Percentiles rank a stretch among this genome's conserved stretches.
Conservation (phyloP, 1,140 invertebrate genomes). For the Brachionus asplanchnoidis region DNA sequence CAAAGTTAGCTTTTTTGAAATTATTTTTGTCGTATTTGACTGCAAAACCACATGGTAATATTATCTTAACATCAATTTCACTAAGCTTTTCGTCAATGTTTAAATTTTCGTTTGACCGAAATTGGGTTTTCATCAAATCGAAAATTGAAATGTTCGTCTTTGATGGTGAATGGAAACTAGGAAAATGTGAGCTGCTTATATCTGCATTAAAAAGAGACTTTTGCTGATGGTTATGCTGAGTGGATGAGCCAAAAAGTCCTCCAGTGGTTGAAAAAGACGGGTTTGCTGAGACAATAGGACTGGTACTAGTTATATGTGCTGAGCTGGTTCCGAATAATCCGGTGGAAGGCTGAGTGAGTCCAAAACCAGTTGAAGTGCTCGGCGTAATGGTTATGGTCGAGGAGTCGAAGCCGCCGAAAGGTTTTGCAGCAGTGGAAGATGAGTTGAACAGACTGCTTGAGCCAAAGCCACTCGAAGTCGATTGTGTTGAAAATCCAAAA, state of each 20-base stretch:
- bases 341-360: background rate
- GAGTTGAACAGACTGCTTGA: background rate
- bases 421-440: background rate
- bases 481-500: background rate
- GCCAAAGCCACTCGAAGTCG: slow-evolving; percentile 33
- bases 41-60: background rate
- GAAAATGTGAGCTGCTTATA: background rate
- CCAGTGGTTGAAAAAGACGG: too few species aligned
- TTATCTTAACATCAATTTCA: background rate
- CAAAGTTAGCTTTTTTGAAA: background rate
- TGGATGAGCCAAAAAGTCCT: background rate
- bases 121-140: background rate
- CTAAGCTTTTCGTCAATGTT: background rate
- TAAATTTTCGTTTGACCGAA: background rate
- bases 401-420: slow-evolving; percentile 43
- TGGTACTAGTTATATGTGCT: too few species aligned
- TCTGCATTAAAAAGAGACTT: background rate
- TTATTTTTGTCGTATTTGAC: background rate
- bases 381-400: slow-evolving; percentile 36
- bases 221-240: background rate
- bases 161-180: too few species aligned
- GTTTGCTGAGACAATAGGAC: too few species aligned
- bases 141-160: background rate
- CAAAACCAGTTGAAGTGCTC: background rate
- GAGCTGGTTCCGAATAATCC: too few species aligned